Evolutionary conservation across 1,140 invertebrate genomes (phyloP), one percentile per base, ranked within the genome.

Genomic region (Camponotus pennsylvanicus): DNA sequence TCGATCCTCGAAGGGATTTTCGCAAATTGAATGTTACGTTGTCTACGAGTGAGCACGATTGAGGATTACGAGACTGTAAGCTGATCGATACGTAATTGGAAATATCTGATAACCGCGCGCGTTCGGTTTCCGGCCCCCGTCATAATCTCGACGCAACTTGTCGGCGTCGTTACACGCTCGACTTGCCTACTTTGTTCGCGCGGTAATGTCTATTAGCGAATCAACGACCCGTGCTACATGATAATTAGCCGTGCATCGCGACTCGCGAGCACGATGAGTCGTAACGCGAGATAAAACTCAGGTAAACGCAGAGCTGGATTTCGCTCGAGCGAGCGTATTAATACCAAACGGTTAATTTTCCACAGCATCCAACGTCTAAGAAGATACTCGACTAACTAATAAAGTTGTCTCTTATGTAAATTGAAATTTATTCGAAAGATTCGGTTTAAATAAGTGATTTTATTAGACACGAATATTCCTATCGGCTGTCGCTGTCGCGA

Each of bases 21-120:
- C 79, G 42, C 55, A 83, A 83, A 83, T 83, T 83, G 79, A 70
- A 83, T 83, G 57, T 83, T 83, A 83, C 79, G 79, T 61, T 67
- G 87, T 86, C 84, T 88, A 88, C 67, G 88, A 89, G 71, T 84
- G 49, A 18, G 73, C 73, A 67, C 85, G 79, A 70, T 76, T 86
- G 85, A 86, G 88, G 86, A 90, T 90, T 87, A 87, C 59, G 40
- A 64, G 67, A 71, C 77, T 69, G 73, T 88, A 82, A 85, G 88
- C 84, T 86, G 87, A 90, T 90, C 85, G 85, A 86, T 89, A 82
- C 82, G 80, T 90, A 89, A 91, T 88, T 85, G 90, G 88, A 90
- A 92, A 90, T 90, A 89, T 83, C 71, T 86, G 86, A 40, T 67
- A 52, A 52, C 49, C 49, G 49, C 73, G 73, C 57, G 57, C 76